Conservation (phyloP, 2,888 invertebrate genomes). For the Tinea trinotella region DNA sequence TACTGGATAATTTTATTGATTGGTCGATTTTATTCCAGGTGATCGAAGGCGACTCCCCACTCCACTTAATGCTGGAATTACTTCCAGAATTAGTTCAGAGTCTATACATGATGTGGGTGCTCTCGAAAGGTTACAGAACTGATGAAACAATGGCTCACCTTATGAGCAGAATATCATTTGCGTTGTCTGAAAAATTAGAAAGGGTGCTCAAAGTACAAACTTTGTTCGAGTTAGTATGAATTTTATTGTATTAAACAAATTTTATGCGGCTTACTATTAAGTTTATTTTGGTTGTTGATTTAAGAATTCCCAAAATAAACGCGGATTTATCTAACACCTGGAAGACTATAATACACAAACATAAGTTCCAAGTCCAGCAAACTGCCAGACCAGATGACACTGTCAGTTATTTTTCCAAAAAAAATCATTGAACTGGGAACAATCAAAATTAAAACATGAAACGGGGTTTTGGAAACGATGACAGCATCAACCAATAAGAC, state of each 20-base stretch:
- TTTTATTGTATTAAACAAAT: neutral
- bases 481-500: no score
- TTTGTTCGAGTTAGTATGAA: constrained; percentile 79
- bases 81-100: constrained; percentile 87
- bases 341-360: no score
- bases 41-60: constrained; percentile 78
- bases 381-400: no score
- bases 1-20: neutral
- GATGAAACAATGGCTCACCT: constrained; percentile 91
- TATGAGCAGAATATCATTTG: constrained; percentile 86
- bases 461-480: no score
- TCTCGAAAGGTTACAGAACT: constrained; percentile 86
- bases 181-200: constrained; percentile 83
- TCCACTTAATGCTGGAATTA: constrained; percentile 79
- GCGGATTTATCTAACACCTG: neutral
- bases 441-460: no score
- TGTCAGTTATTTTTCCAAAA: neutral
- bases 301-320: neutral
- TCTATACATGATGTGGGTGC: constrained; percentile 91
- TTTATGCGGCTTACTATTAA: no score
- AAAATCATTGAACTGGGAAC: no score
- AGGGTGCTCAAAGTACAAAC: constrained; percentile 77
- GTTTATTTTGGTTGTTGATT: no score
- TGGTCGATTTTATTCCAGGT: no score
- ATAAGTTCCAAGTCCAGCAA: no score